phyloP scores from a whole-genome alignment of 2,888 invertebrate species.

The Syritta pipiens region DNA sequence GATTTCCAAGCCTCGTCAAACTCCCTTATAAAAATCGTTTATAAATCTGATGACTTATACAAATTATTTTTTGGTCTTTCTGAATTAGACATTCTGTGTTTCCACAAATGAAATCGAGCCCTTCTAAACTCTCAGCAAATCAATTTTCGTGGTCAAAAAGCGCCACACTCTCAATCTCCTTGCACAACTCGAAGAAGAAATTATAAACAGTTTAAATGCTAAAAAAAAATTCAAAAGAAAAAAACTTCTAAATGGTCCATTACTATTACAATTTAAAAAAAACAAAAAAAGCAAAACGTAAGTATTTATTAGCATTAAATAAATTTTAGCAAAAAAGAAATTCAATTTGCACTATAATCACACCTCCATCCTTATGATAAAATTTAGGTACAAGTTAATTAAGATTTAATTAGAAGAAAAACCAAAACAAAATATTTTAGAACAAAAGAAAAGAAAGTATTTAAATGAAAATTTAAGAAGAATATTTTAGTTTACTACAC shows the following conservation, averaged over 20 bases:
- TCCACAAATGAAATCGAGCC: too few relatives aligned
- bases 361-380: slow-evolving; percentile 74
- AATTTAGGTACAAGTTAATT: slow-evolving; percentile 71
- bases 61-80: too few relatives aligned
- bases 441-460: too few relatives aligned
- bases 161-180: background rate
- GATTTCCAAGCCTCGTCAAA: too few relatives aligned
- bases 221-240: slow-evolving; percentile 10
- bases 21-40: too few relatives aligned
- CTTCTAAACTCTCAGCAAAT: too few relatives aligned
- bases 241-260: slow-evolving; percentile 72
- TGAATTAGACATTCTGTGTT: too few relatives aligned
- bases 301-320: slow-evolving; percentile 53
- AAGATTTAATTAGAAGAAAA: slow-evolving; percentile 56
- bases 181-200: background rate
- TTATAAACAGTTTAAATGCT: background rate
- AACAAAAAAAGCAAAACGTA: slow-evolving; percentile 44
- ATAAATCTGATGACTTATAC: too few relatives aligned
- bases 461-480: slow-evolving; percentile 7
- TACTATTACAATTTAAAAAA: slow-evolving; percentile 58
- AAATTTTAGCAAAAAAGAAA: slow-evolving; percentile 68
- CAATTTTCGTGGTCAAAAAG: too few relatives aligned
- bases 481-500: slow-evolving; percentile 21
- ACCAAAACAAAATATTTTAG: slow-evolving; percentile 66
- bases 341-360: slow-evolving; percentile 69